A percentile compares a stretch with the other conserved stretches of the same genome.
phyloP scores from a whole-genome alignment of 2,888 invertebrate genomes.

The Drosophila formosana region DNA sequence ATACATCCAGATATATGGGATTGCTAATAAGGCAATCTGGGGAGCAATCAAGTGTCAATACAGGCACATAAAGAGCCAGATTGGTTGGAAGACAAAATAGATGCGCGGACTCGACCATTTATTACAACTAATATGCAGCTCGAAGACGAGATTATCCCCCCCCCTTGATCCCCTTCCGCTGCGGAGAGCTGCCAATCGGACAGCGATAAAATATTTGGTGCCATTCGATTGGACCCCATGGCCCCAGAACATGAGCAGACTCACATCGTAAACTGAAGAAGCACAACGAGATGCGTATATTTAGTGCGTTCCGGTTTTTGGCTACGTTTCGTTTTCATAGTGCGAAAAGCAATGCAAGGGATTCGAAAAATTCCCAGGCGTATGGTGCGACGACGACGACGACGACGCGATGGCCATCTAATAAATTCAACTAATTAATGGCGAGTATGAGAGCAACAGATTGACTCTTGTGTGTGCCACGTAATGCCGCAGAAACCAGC shows the following conservation, averaged over 20 bases:
- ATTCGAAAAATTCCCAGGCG: conserved; percentile 80
- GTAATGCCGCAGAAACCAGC: conserved; percentile 20
- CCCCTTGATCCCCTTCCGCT: not conserved
- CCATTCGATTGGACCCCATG: conserved; percentile 58
- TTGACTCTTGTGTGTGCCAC: conserved; percentile 53
- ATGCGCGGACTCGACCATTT: conserved; percentile 55
- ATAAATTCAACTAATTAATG: conserved; percentile 85
- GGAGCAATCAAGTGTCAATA: conserved; percentile 77
- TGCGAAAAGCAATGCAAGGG: conserved; percentile 79
- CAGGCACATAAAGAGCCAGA: conserved; percentile 62
- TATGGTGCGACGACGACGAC: conserved; percentile 49
- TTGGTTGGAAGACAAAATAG: conserved; percentile 51
- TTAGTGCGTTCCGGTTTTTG: conserved; percentile 56
- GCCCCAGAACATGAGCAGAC: conserved; percentile 72
- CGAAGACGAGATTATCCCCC: conserved; percentile 66
- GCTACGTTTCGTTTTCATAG: conserved; percentile 52
- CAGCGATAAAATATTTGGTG: conserved; percentile 74
- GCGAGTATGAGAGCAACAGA: conserved; percentile 81
- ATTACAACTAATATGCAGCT: conserved; percentile 70
- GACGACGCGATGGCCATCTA: conserved; percentile 81
- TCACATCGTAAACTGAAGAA: conserved; percentile 69
- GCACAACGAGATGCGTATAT: conserved; percentile 35
- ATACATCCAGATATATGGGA: conserved; percentile 8
- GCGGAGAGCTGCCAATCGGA: conserved; percentile 35
- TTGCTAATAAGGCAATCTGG: conserved; percentile 72